Base-by-base conservation (phyloP, 2,888 invertebrate genomes). In the Hipparchia sbordonii region DNA sequence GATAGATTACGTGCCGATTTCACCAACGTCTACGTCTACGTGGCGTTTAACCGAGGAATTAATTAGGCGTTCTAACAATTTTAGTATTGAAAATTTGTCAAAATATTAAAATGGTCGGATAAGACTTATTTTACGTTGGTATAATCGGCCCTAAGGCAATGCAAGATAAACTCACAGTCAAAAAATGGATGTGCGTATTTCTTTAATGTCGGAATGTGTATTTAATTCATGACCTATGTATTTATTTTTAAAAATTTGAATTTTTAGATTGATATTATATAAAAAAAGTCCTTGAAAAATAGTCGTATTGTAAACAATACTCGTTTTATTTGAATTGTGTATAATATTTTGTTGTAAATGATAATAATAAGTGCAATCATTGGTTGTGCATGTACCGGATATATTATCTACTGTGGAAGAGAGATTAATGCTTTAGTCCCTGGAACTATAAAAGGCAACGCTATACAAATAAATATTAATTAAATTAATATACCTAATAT, bases 381-480 rank as follows among this genome's bases (percentile, higher is more conserved):
- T 76, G 76, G 74, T 76, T 74, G 75, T 74, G 74, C 67, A 67
- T 51, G 39, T 72, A 72, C 54, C 72, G 59, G 61, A 74, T 72
- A 74, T 72, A 70, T 65, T 72, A 70, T 65, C 76, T 74, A 74
- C 67, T 9, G 70, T 76, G 67, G 65, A 70, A 72, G 51, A 72
- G 51, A 68, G 57, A 13, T 65, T 69, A 59, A 57, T 59, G 39
- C 61, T 13, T 51, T 54, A 68, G 23, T 56, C 48, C 68, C 72
- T 54, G 59, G 51, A 9, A 23, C 65, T 12, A 75, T 60, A 71
- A 65, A 67, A 74, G 61, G 12, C 23, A 39, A 71, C 63, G 59
- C 39, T 10, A 62, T 48, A 48, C 12, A 6, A 46, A 46, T 46
- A 46, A 46, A 46, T 46, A 46, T 46, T 46, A 46, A 46, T 46